A percentile compares a stretch with the other conserved stretches of the same genome.
These are phyloP conservation scores for Cyclina sinensis DNA, from an alignment of 1,140 invertebrate species.

Conservation along the genomic window DNA sequence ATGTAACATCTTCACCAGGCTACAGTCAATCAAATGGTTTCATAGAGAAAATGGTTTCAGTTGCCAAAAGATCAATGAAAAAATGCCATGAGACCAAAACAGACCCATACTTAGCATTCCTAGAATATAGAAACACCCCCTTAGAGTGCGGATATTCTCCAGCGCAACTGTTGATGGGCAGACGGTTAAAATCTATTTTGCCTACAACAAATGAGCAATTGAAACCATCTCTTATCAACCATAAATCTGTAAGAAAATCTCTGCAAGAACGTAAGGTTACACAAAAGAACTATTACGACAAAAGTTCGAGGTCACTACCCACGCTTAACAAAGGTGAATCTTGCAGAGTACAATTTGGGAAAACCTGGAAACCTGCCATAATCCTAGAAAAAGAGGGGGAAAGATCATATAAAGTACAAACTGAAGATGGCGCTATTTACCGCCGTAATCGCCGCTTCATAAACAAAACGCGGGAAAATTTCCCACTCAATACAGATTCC, in stretches of 20 bases:
- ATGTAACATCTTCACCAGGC: conserved; percentile 62
- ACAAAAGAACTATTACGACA: background rate
- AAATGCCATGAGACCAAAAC: conserved; percentile 71
- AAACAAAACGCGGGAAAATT: too few species aligned
- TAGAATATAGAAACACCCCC: conserved; percentile 72
- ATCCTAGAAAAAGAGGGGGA: background rate
- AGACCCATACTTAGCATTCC: conserved; percentile 68
- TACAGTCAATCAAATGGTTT: conserved; percentile 69
- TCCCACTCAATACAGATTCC: too few species aligned
- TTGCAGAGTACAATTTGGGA: background rate
- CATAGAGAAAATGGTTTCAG: conserved; percentile 69
- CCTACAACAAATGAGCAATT: background rate
- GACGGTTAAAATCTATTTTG: conserved; percentile 26
- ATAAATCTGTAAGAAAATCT: background rate
- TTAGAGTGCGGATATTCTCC: conserved; percentile 34
- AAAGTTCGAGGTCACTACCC: background rate
- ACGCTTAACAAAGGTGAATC: background rate
- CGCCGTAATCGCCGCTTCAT: too few species aligned
- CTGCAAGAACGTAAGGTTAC: background rate
- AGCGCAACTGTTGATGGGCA: background rate
- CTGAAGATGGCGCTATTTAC: too few species aligned
- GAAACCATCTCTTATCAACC: background rate
- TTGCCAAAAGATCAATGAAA: conserved; percentile 70
- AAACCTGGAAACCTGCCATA: background rate
- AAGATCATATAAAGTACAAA: background rate